A percentile compares a stretch with the other conserved stretches of the same genome.
These are phyloP conservation scores for Manis crassicaudata DNA, from an alignment of 2,797 vertebrate genomes.

Conservation along the genomic window DNA sequence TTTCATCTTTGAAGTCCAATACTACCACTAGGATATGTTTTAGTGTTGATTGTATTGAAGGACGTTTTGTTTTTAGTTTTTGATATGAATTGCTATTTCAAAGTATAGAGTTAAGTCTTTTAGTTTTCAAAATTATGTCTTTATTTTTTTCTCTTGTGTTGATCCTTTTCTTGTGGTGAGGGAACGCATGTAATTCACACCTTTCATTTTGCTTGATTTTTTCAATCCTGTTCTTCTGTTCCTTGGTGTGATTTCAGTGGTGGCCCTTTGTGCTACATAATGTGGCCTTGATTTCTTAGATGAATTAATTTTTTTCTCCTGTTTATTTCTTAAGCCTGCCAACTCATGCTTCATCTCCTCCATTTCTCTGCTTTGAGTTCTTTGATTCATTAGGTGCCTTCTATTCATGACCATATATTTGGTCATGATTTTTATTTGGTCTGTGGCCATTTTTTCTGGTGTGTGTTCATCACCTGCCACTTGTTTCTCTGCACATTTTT, in stretches of 20 bases:
- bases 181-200: background rate
- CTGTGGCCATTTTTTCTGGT: constrained; percentile 29
- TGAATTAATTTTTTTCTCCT: background rate
- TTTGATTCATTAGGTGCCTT: constrained; percentile 48
- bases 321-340: constrained; percentile 30
- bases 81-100: background rate
- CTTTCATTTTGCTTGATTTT: background rate
- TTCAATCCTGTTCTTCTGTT: background rate
- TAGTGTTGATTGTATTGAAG: background rate
- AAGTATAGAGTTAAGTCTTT: background rate
- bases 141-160: background rate
- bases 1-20: background rate
- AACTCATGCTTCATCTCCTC: constrained; percentile 38
- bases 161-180: background rate
- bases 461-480: background rate
- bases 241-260: background rate
- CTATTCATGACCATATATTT: background rate
- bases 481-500: constrained; percentile 28
- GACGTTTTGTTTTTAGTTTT: background rate
- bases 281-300: constrained; percentile 32
- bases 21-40: background rate
- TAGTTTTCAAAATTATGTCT: background rate
- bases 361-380: constrained; percentile 30
- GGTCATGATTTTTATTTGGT: constrained; percentile 25
- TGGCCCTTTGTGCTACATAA: background rate